A percentile compares a stretch with the other conserved stretches of the same genome.
Evolutionary conservation across 2,797 vertebrate genomes (phyloP).

Genomic region (Clarias platycephalus): DNA sequence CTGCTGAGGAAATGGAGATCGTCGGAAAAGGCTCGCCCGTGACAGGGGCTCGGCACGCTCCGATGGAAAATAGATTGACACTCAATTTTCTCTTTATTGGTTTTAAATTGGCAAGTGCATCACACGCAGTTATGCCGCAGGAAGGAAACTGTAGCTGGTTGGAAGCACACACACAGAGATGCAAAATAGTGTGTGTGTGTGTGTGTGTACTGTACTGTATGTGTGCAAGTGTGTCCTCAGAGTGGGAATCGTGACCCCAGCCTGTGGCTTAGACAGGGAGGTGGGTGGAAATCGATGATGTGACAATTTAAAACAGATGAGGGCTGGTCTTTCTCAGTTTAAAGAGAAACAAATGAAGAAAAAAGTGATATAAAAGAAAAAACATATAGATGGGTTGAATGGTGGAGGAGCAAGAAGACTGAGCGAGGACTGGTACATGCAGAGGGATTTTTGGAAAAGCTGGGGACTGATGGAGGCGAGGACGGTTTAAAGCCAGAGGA

Average conservation of each 20-base stretch:
- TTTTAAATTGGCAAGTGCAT: constrained; percentile 25
- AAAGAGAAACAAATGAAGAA: neutral
- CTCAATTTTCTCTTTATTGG: constrained; percentile 52
- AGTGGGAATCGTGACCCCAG: neutral
- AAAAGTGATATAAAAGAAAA: neutral
- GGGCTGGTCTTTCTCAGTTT: neutral
- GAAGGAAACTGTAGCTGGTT: neutral
- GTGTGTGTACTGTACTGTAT: neutral
- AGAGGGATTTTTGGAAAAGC: too few relatives aligned
- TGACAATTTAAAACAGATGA: neutral
- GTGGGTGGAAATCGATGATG: neutral
- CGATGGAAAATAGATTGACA: constrained; percentile 42
- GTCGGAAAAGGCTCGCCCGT: neutral
- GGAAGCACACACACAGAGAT: constrained; percentile 33
- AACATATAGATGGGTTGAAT: neutral
- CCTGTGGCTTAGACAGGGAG: neutral
- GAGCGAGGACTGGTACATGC: neutral
- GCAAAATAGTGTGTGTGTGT: neutral
- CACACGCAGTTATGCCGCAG: neutral
- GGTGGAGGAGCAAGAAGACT: too few relatives aligned
- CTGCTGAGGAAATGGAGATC: constrained; percentile 12
- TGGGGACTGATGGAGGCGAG: neutral
- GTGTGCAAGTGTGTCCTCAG: neutral
- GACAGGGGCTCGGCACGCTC: neutral
- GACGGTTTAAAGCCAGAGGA: neutral